phyloP scores from a whole-genome alignment of 2,888 invertebrate species.

The Quadroppia sp. region DNA sequence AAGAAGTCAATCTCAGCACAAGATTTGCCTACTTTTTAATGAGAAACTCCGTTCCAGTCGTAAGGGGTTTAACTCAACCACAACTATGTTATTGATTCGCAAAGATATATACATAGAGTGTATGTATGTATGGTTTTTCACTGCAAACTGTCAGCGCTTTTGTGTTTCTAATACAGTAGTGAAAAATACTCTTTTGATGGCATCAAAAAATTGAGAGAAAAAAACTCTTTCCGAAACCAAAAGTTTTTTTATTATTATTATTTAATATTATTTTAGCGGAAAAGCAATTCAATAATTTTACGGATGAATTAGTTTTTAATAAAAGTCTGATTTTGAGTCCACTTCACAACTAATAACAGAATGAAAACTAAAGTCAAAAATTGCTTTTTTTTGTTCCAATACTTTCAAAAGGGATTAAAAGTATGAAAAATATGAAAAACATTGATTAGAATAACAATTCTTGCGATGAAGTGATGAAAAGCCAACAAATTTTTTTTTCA shows the following conservation, averaged over 20 bases:
- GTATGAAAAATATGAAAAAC: no score
- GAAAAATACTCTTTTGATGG: slow-evolving; percentile 2
- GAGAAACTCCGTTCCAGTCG: slow-evolving; percentile 9
- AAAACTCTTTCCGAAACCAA: background rate
- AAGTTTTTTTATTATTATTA: slow-evolving; percentile 27
- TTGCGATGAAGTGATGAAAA: no score
- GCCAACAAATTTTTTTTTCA: no score
- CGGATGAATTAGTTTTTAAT: background rate
- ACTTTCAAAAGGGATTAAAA: no score
- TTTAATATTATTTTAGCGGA: slow-evolving; percentile 37
- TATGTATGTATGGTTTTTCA: background rate
- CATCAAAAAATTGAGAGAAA: background rate
- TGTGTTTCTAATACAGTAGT: no score
- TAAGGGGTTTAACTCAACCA: slow-evolving; percentile 1
- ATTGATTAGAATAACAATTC: background rate
- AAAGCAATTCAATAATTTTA: slow-evolving; percentile 34
- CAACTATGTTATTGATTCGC: slow-evolving; percentile 25
- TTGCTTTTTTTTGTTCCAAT: no score
- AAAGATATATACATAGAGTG: background rate
- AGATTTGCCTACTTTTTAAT: slow-evolving; percentile 33
- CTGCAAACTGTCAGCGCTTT: no score
- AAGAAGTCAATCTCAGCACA: slow-evolving; percentile 22
- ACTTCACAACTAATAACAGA: background rate
- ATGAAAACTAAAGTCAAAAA: no score
- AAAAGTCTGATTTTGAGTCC: background rate